Percentiles rank a stretch among this genome's conserved stretches.
phyloP scores from a whole-genome alignment of 2,113 vertebrate genomes.

The Rhadina sibilatrix region DNA sequence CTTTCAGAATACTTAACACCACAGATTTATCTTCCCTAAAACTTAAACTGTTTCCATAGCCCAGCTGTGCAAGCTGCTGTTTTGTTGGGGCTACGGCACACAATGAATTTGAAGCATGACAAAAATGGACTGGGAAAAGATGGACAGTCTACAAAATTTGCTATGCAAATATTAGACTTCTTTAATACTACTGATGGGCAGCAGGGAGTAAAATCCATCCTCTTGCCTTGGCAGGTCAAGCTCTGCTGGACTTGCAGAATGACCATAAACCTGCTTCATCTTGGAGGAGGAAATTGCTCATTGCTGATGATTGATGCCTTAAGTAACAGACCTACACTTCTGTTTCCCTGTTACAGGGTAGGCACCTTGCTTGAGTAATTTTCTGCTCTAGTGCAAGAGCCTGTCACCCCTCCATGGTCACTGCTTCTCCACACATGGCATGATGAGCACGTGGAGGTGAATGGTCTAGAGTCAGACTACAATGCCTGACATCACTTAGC shows the following conservation, averaged over 20 bases:
- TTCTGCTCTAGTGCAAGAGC: background rate
- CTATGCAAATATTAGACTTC: background rate
- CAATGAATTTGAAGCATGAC: background rate
- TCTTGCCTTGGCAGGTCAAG: background rate
- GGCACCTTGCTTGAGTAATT: background rate
- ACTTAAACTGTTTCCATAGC: background rate
- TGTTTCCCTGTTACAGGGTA: background rate
- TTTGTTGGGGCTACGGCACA: background rate
- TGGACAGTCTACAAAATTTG: background rate
- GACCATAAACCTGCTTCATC: background rate
- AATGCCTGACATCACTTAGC: background rate
- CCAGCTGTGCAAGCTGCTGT: background rate
- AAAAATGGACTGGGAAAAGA: background rate
- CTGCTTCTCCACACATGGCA: background rate
- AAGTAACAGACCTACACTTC: background rate
- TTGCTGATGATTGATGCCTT: background rate
- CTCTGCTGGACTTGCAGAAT: background rate
- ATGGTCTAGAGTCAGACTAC: background rate
- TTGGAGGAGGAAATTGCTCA: background rate
- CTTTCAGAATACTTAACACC: background rate
- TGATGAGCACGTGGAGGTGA: rapidly evolving
- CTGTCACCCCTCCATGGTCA: background rate
- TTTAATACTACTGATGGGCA: background rate
- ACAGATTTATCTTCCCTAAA: background rate
- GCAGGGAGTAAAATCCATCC: background rate